Evolutionary conservation across 2,888 invertebrate species (phyloP), one percentile per base, ranked within the genome.

Genomic region (Diadromus collaris): DNA sequence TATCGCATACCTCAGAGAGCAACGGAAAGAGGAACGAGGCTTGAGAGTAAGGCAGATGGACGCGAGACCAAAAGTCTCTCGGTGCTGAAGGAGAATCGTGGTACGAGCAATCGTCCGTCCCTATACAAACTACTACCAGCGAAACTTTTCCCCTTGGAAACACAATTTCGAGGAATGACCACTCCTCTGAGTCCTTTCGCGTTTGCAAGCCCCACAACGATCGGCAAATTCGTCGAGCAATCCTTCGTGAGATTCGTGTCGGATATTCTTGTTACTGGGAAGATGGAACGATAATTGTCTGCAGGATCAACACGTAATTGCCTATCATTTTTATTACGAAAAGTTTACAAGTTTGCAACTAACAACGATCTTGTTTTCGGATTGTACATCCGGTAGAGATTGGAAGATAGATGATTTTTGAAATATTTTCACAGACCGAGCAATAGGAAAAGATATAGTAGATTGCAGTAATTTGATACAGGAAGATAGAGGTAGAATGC

Each of bases 401-500:
- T 16, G 38, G 5, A 16, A 5, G 16, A 16, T 41, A 16, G 16
- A 41, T 16, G 5, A 6, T 54, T 29, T 29, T 56, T 21, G 1
- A n/a, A n/a, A 38, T 38, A 2, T 24, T 24, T 9, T 24, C 38
- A 1, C 9, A n/a, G 24, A n/a, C 19, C 6, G 27, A 29, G 34
- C n/a, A 24, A 32, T 44, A 38, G 41, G 32, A 58, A 65, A 73
- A 65, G 48, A 58, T 58, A 48, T 27, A 32, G 46, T 65, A 21
- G 58, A 46, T 56, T 56, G 56, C 10, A 29, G 5, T 56, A 27
- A 56, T 29, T 2, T 13, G 1, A 29, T 29, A 29, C 13, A 27
- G 24, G 65, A 38, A 65, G 16, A 73, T 34, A 38, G 38, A 73
- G 46, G 34, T 60, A 58, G 65, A 65, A 65, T n/a, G 46, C 46